A percentile compares a stretch with the other conserved stretches of the same genome.
Evolutionary conservation across 2,797 vertebrate genomes (phyloP).

Genomic region (Leontocebus nigricollis): DNA sequence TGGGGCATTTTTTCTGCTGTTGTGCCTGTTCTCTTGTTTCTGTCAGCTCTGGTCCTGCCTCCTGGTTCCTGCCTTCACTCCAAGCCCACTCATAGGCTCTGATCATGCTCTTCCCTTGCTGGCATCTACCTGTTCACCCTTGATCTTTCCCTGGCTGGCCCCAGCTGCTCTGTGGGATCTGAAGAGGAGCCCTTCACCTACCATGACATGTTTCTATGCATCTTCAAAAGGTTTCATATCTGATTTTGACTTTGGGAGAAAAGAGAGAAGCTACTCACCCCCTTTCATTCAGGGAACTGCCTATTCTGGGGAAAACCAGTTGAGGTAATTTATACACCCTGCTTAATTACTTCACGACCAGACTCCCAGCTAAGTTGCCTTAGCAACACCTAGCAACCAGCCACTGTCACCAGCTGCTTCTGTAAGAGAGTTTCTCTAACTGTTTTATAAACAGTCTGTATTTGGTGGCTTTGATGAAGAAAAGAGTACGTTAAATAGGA

Average conservation of each 20-base stretch:
- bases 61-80: not conserved
- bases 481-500: slow-evolving; percentile 22
- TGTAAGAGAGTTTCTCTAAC: not conserved
- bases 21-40: not conserved
- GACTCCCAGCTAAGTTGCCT: slow-evolving; percentile 60
- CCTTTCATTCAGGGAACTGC: not conserved
- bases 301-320: not conserved
- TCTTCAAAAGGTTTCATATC: not conserved
- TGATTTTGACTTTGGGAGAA: not conserved
- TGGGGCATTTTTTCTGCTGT: not conserved
- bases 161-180: too few relatives aligned
- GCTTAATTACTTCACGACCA: slow-evolving; percentile 55
- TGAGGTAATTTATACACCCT: slow-evolving; percentile 38
- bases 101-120: not conserved
- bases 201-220: not conserved
- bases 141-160: not conserved
- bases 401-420: slow-evolving; percentile 56
- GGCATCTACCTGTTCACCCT: not conserved
- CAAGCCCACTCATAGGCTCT: not conserved
- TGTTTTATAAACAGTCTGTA: slow-evolving; percentile 32
- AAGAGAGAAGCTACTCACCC: not conserved
- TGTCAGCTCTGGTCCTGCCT: not conserved
- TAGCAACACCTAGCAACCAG: slow-evolving; percentile 69
- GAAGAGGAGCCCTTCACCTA: not conserved
- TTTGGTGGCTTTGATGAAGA: slow-evolving; percentile 5